Percentiles rank a stretch among this genome's conserved stretches.
Conservation (phyloP, 2,113 vertebrate species). For the Mustela nigripes region DNA sequence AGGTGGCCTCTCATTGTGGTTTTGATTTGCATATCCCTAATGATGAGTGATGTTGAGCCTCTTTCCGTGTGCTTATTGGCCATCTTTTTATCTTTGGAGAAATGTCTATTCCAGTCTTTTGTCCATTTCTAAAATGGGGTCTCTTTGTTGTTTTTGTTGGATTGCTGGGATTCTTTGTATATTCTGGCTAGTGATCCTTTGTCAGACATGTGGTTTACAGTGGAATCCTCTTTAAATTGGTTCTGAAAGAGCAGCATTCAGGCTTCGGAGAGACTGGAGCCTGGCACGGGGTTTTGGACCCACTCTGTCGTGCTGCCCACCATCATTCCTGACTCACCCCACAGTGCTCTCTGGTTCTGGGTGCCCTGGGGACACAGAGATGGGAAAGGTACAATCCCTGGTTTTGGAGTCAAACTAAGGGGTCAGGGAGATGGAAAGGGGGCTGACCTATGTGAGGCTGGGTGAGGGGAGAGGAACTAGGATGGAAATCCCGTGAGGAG, state of each 20-base stretch:
- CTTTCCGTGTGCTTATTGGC: background rate
- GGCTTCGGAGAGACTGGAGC: background rate
- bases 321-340: background rate
- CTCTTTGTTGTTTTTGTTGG: background rate
- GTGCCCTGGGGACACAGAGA: background rate
- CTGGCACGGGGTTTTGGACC: background rate
- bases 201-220: background rate
- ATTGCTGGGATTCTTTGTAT: background rate
- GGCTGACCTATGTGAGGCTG: background rate
- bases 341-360: background rate
- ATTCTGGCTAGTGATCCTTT: background rate
- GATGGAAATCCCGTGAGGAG: background rate
- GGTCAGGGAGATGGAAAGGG: background rate
- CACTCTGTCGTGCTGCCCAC: background rate
- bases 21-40: background rate
- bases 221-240: background rate
- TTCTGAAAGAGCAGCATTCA: background rate
- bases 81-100: background rate
- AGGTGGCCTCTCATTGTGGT: background rate
- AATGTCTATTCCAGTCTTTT: background rate
- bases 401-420: background rate
- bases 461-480: background rate
- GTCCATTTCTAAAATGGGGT: background rate
- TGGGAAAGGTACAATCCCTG: background rate
- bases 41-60: background rate